These are phyloP conservation scores for Aradophagus sp. DNA, from an alignment of 1,140 invertebrate genomes.

Conservation along the genomic window DNA sequence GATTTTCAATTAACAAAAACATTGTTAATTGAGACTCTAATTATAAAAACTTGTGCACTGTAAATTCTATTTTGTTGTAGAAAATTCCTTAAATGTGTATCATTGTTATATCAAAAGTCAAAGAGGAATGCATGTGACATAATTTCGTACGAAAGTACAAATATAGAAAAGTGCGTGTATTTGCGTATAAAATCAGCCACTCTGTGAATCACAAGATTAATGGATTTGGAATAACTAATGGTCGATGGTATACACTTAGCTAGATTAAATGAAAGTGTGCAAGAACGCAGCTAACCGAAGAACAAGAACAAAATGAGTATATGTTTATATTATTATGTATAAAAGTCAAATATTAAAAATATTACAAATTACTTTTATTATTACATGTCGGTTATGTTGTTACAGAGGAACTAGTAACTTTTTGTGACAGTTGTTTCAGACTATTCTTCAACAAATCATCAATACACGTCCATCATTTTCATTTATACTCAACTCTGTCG, in stretches of 20 bases:
- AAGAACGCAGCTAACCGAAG: conserved; percentile 12
- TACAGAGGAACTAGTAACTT: conserved; percentile 23
- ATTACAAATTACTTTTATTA: conserved; percentile 7
- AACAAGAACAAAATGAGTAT: conserved; percentile 24
- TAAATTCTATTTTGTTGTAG: too few species aligned
- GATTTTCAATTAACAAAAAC: too few species aligned
- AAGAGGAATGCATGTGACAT: background rate
- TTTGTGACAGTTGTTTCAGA: background rate
- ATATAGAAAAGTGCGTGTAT: conserved; percentile 3
- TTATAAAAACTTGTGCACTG: too few species aligned
- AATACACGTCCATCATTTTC: background rate
- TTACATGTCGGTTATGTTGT: background rate
- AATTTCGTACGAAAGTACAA: conserved; percentile 15
- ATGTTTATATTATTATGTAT: conserved; percentile 18
- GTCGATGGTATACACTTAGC: conserved; percentile 13
- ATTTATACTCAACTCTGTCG: background rate
- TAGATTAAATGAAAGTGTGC: conserved; percentile 19
- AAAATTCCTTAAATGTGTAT: too few species aligned
- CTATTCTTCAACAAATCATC: background rate
- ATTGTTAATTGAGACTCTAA: too few species aligned
- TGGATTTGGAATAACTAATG: conserved; percentile 29
- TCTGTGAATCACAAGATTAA: background rate
- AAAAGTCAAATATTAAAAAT: conserved; percentile 13
- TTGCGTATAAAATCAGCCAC: background rate
- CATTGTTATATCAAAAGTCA: too few species aligned